Evolutionary conservation across 2,888 invertebrate species (phyloP).

Genomic region (Xestobium rufovillosum): DNA sequence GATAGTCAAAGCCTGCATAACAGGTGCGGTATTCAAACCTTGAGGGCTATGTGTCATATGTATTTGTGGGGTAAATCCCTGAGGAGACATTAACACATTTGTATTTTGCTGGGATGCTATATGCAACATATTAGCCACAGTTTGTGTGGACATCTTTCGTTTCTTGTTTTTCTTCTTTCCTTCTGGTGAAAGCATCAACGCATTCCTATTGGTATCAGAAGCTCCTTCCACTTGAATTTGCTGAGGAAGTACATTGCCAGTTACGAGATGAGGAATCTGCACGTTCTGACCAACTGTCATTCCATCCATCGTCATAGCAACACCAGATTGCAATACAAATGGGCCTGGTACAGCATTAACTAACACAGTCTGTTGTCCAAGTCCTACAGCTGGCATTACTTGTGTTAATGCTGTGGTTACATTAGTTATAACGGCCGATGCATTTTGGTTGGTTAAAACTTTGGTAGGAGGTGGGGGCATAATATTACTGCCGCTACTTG

Average conservation of each 20-base stretch:
- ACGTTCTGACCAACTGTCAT: conserved; percentile 61
- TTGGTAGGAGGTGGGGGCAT: conserved; percentile 59
- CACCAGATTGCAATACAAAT: conserved; percentile 69
- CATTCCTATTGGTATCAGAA: conserved; percentile 45
- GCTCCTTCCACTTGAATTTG: conserved; percentile 49
- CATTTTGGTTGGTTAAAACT: conserved; percentile 42
- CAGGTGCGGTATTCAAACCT: conserved; percentile 57
- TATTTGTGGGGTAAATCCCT: conserved; percentile 64
- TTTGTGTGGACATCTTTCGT: conserved; percentile 61
- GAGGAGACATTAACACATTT: conserved; percentile 51
- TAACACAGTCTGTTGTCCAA: conserved; percentile 70
- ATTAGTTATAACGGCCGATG: conserved; percentile 56
- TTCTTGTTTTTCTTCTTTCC: conserved; percentile 59
- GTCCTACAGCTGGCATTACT: conserved; percentile 53
- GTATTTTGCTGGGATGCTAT: conserved; percentile 60
- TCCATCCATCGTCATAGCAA: conserved; percentile 66
- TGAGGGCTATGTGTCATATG: conserved; percentile 61
- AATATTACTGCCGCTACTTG: conserved; percentile 49
- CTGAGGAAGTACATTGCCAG: conserved; percentile 56
- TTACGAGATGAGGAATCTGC: conserved; percentile 61
- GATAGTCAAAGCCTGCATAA: conserved; percentile 69
- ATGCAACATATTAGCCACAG: conserved; percentile 63
- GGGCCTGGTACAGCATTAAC: conserved; percentile 74
- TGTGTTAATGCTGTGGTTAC: conserved; percentile 59
- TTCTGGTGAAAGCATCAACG: conserved; percentile 58